Evolutionary conservation across 1,140 invertebrate species (phyloP), one percentile per base, ranked within the genome.

Genomic region (Zaprionus gabonicus): DNA sequence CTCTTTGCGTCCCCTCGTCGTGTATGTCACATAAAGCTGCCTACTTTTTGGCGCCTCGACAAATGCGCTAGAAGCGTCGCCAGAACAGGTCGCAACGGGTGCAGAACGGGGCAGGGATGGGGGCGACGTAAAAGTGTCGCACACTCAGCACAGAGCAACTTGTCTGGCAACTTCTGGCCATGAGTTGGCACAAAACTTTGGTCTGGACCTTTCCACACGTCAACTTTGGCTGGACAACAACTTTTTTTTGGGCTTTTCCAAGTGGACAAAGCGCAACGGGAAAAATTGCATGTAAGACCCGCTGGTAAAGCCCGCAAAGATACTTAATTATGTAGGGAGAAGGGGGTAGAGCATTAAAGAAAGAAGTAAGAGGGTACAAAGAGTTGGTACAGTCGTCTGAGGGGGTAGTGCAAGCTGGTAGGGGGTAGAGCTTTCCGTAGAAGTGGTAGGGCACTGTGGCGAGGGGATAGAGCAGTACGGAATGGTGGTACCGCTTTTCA

Each of bases 41-140:
- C 75, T 77, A 77, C 64, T 77, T 77, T 77, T 77, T 53, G 75
- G 75, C 75, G 64, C 64, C 57, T 58, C 34, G n/a, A 34, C 20
- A 25, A 57, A 71, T 51, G 38, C 53, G 62, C 62, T 55, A 36
- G 51, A 44, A 57, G 17, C 9, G 2, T 20, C 7, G 17, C 44
- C 38, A 15, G 38, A 41, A 15, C 38, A 41, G 15, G 4, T n/a
- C 36, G 36, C 13, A 34, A 34, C 2, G 31, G 31, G 12, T 15
- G 38, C 15, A n/a, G 15, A 34, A 34, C 23, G 4, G 15, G 15
- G 38, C 5, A n/a, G 4, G 38, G 38, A 0, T 0, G 10, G 34
- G 12, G 13, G 2, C 17, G 6, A 20, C n/a, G 20, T 10, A 23
- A 51, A 66, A 71, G 55, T 76, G 73, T 71, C 69, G 62, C 73